These are phyloP conservation scores for Thyatira batis DNA, from an alignment of 2,888 invertebrate genomes.

Conservation along the genomic window DNA sequence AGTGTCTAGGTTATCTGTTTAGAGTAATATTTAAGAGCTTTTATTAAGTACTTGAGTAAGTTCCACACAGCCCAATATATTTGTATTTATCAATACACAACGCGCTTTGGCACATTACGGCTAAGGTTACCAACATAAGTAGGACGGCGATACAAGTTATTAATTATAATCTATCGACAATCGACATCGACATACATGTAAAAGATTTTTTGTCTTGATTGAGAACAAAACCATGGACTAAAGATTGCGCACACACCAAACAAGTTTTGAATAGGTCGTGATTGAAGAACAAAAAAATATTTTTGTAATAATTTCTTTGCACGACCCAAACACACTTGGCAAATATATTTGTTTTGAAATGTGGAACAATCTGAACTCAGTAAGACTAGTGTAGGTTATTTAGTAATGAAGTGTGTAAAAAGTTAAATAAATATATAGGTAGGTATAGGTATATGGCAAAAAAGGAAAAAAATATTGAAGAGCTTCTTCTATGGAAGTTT, in stretches of 20 bases:
- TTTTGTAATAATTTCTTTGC: slow-evolving; percentile 23
- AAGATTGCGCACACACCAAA: slow-evolving; percentile 23
- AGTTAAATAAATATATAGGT: too few relatives aligned
- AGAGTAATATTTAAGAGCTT: too few relatives aligned
- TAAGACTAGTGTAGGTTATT: neutral
- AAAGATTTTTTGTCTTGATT: slow-evolving; percentile 32
- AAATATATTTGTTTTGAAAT: slow-evolving; percentile 20
- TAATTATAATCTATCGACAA: slow-evolving; percentile 15
- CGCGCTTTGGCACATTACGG: slow-evolving; percentile 13
- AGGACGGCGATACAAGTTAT: slow-evolving; percentile 20
- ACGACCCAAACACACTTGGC: slow-evolving; percentile 13
- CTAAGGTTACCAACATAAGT: slow-evolving; percentile 24
- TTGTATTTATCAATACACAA: neutral
- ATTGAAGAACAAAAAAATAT: slow-evolving; percentile 30
- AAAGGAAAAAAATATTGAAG: too few relatives aligned
- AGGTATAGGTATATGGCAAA: too few relatives aligned
- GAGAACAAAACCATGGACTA: slow-evolving; percentile 28
- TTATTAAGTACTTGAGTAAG: too few relatives aligned
- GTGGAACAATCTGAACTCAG: slow-evolving; percentile 1
- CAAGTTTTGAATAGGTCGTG: slow-evolving; percentile 43
- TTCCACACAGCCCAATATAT: too few relatives aligned
- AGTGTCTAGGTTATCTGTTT: too few relatives aligned
- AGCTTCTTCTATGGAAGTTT: too few relatives aligned
- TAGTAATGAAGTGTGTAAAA: too few relatives aligned
- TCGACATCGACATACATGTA: slow-evolving; percentile 15